Conservation (phyloP, 2,797 vertebrate species). For the Hirundo rustica region DNA sequence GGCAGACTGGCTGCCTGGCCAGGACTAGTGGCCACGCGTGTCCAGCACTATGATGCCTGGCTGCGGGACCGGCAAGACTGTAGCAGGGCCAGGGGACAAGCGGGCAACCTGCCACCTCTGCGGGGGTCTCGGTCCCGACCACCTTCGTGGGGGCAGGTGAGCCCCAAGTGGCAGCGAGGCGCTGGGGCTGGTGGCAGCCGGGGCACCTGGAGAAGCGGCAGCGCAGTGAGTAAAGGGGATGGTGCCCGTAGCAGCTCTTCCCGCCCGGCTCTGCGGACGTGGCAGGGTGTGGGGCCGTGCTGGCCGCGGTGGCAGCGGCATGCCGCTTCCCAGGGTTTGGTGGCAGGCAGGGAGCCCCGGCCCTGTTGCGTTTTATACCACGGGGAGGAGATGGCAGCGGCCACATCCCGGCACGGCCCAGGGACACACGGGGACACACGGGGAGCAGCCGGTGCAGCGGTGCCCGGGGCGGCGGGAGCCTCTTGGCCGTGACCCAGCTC, state of each 20-base stretch:
- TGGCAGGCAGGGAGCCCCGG: neutral
- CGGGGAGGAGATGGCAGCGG: neutral
- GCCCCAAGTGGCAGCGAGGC: accelerated
- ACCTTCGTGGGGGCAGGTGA: neutral
- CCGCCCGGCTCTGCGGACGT: accelerated
- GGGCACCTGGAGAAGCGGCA: neutral
- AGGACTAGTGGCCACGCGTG: constrained; percentile 32
- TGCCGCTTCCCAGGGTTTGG: neutral
- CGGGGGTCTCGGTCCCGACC: accelerated
- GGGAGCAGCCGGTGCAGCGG: neutral
- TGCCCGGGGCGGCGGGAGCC: neutral
- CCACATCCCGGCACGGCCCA: accelerated
- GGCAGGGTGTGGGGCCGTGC: neutral
- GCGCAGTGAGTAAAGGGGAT: neutral
- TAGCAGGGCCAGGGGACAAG: accelerated
- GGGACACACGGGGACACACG: accelerated
- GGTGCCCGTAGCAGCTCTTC: neutral
- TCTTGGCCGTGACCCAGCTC: constrained; percentile 40
- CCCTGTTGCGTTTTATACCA: neutral
- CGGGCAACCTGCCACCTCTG: neutral
- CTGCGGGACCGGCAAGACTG: neutral
- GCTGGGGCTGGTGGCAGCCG: accelerated
- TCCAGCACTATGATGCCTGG: constrained; percentile 35
- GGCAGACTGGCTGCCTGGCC: neutral
- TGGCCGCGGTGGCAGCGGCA: accelerated